Evolutionary conservation across 2,888 invertebrate genomes (phyloP).

Genomic region (Podabrus alpinus): DNA sequence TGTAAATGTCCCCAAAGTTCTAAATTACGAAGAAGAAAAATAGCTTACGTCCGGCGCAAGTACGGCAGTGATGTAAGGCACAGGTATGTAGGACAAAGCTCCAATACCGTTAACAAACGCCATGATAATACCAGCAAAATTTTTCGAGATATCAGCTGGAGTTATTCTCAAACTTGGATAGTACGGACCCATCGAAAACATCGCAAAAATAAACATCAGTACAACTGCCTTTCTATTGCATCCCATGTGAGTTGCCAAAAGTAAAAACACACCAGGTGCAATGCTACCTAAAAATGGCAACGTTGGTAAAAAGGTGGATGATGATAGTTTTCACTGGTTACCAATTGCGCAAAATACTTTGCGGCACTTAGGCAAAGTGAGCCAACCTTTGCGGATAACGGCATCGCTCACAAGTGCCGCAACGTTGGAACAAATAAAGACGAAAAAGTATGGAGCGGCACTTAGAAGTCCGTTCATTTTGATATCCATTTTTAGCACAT

Average conservation of each 20-base stretch:
- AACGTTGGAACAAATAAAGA: not conserved
- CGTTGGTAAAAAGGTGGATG: not conserved
- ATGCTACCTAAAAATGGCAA: slow-evolving; percentile 60
- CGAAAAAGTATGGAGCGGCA: not conserved
- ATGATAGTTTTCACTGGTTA: not conserved
- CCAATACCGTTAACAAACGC: slow-evolving; percentile 67
- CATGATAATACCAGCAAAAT: slow-evolving; percentile 67
- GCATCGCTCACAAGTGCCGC: not conserved
- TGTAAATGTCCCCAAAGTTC: no score
- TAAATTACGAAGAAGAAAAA: not conserved
- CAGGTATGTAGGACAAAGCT: slow-evolving; percentile 64
- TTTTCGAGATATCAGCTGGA: slow-evolving; percentile 66
- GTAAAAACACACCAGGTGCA: slow-evolving; percentile 64
- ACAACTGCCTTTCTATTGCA: slow-evolving; percentile 60
- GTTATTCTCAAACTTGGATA: slow-evolving; percentile 71
- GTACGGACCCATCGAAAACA: slow-evolving; percentile 71
- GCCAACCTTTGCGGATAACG: not conserved
- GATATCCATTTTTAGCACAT: slow-evolving; percentile 55
- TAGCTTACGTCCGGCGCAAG: slow-evolving; percentile 64
- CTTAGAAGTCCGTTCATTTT: not conserved
- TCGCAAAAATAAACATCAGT: slow-evolving; percentile 61
- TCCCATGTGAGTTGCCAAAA: slow-evolving; percentile 66
- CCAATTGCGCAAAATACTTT: slow-evolving; percentile 64
- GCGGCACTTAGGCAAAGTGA: not conserved
- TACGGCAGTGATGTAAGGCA: slow-evolving; percentile 63